Percentiles rank a stretch among this genome's conserved stretches.
Conservation (phyloP, 2,113 vertebrate genomes). For the Probosciger aterrimus region DNA sequence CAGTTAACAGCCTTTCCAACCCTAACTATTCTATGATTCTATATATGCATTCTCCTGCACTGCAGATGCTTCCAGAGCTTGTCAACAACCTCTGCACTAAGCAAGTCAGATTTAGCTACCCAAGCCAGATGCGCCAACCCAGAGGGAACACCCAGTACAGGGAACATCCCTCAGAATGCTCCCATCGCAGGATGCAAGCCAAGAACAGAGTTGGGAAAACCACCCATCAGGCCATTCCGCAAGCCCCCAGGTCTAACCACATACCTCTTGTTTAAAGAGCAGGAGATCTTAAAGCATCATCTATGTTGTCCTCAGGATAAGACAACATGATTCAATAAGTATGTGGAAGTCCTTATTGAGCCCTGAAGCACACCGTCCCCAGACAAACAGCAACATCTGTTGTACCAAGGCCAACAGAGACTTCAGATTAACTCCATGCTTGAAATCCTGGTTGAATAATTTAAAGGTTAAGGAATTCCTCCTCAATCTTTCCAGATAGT, state of each 20-base stretch:
- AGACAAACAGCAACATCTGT: not conserved
- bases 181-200: accelerated
- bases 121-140: not conserved
- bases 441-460: not conserved
- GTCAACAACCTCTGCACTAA: not conserved
- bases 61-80: not conserved
- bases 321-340: not conserved
- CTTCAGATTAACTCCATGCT: not conserved
- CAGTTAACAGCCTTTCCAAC: not conserved
- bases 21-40: not conserved
- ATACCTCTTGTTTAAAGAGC: not conserved
- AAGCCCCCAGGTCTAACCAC: not conserved
- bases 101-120: not conserved
- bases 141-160: not conserved
- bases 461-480: not conserved
- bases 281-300: not conserved
- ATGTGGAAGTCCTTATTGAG: not conserved
- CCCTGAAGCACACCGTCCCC: not conserved
- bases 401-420: not conserved
- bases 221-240: not conserved
- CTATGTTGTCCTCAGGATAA: not conserved
- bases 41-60: too few relatives aligned
- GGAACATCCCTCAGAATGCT: accelerated
- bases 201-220: not conserved
- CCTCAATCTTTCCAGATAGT: not conserved